phyloP scores from a whole-genome alignment of 1,140 invertebrate species.

The Heliothis virescens region DNA sequence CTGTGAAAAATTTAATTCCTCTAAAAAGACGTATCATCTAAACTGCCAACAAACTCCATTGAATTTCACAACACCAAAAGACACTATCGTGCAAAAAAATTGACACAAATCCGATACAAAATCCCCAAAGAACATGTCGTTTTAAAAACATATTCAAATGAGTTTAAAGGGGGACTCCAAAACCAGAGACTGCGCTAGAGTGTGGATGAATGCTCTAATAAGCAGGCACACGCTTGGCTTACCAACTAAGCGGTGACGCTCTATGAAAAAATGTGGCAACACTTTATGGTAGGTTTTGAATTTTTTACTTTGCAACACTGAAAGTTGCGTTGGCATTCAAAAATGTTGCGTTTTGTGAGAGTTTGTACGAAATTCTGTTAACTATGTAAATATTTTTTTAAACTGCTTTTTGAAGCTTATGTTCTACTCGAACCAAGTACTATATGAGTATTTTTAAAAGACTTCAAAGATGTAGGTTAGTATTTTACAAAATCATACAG shows the following conservation, averaged over 20 bases:
- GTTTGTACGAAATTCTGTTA: neutral
- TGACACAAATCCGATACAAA: neutral
- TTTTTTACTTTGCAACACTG: slow-evolving; percentile 8
- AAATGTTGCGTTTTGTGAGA: neutral
- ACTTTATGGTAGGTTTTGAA: neutral
- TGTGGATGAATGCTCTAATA: slow-evolving; percentile 45
- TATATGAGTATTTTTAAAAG: no score
- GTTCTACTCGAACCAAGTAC: no score
- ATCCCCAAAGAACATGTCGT: neutral
- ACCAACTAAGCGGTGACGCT: slow-evolving; percentile 26
- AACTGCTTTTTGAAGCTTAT: neutral
- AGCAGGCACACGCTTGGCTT: slow-evolving; percentile 31
- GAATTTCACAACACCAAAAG: no score
- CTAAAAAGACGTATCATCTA: no score
- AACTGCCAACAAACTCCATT: no score
- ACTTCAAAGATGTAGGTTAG: no score
- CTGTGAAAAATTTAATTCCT: no score
- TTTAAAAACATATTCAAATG: slow-evolving; percentile 34
- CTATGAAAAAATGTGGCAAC: slow-evolving; percentile 30
- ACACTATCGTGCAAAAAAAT: neutral
- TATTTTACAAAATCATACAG: no score
- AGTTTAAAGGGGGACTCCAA: neutral
- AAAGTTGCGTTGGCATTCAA: slow-evolving; percentile 24
- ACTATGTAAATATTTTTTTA: neutral
- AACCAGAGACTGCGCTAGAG: slow-evolving; percentile 15